phyloP scores from a whole-genome alignment of 2,113 vertebrate species.

The Agelaius tricolor region DNA sequence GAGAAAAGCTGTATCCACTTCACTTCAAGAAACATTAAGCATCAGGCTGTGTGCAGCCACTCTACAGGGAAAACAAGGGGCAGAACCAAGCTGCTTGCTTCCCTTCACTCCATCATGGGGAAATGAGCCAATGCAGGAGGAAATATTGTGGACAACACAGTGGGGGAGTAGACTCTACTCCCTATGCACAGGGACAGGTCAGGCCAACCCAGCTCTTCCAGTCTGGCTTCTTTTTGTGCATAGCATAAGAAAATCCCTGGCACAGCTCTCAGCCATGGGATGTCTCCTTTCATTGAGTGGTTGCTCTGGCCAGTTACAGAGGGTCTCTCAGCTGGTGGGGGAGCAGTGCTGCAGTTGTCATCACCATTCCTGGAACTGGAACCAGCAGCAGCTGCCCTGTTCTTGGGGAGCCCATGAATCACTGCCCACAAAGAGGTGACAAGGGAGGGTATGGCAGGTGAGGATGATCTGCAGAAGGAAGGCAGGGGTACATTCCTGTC shows the following conservation, averaged over 20 bases:
- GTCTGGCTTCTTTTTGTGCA: background rate
- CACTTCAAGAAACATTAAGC: background rate
- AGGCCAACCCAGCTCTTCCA: background rate
- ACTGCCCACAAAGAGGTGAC: background rate
- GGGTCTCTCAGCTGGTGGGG: background rate
- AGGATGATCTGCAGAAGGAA: background rate
- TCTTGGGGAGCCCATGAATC: background rate
- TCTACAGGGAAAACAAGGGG: background rate
- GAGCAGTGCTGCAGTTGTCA: background rate
- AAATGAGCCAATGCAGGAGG: background rate
- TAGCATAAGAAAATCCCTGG: background rate
- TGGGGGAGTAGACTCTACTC: background rate
- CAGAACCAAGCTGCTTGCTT: background rate
- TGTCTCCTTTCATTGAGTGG: background rate
- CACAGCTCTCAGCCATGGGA: background rate
- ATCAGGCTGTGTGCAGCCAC: background rate
- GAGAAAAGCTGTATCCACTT: background rate
- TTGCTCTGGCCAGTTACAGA: background rate
- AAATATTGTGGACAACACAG: rapidly evolving
- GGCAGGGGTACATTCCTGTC: background rate
- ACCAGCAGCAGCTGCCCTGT: background rate
- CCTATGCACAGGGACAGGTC: background rate
- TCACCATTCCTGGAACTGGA: background rate
- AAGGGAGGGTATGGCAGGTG: background rate
- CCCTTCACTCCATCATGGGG: background rate